Conservation (phyloP, 2,113 vertebrate species). For the Ophiodon elongatus region DNA sequence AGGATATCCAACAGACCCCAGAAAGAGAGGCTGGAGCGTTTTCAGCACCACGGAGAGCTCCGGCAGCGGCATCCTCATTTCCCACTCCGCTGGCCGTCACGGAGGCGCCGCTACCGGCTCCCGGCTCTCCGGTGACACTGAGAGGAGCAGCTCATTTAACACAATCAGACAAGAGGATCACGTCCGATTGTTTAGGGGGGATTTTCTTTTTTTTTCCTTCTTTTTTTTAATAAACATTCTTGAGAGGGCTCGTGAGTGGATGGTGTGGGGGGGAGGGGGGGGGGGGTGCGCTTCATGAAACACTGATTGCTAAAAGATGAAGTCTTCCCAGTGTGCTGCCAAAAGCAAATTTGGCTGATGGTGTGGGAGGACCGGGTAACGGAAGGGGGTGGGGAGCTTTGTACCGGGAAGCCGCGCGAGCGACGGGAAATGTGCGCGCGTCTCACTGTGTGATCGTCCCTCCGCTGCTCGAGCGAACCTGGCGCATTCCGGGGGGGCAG, state of each 20-base stretch:
- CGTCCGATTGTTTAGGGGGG: constrained; percentile 22
- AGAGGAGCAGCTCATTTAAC: constrained; percentile 71
- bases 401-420: constrained; percentile 30
- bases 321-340: constrained; percentile 36
- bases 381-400: background rate
- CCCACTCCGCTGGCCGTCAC: constrained; percentile 67
- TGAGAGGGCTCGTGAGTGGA: constrained; percentile 25
- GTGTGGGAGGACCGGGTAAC: background rate
- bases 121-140: constrained; percentile 69
- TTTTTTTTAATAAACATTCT: background rate
- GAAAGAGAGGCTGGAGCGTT: constrained; percentile 34
- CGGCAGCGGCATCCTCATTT: constrained; percentile 57
- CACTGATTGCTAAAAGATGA: constrained; percentile 26
- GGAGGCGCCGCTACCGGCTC: constrained; percentile 55
- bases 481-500: constrained; percentile 45
- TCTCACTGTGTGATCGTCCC: constrained; percentile 53
- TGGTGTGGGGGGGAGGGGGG: too few species aligned
- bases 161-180: constrained; percentile 59
- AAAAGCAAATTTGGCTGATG: constrained; percentile 27
- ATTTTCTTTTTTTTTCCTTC: too few species aligned
- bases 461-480: constrained; percentile 55
- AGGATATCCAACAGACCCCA: constrained; percentile 18
- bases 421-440: constrained; percentile 36
- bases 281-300: constrained; percentile 1
- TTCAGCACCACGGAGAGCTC: constrained; percentile 80